Percentiles rank a stretch among this genome's conserved stretches.
These are phyloP conservation scores for Tiphia femorata DNA, from an alignment of 2,888 invertebrate species.

Conservation along the genomic window DNA sequence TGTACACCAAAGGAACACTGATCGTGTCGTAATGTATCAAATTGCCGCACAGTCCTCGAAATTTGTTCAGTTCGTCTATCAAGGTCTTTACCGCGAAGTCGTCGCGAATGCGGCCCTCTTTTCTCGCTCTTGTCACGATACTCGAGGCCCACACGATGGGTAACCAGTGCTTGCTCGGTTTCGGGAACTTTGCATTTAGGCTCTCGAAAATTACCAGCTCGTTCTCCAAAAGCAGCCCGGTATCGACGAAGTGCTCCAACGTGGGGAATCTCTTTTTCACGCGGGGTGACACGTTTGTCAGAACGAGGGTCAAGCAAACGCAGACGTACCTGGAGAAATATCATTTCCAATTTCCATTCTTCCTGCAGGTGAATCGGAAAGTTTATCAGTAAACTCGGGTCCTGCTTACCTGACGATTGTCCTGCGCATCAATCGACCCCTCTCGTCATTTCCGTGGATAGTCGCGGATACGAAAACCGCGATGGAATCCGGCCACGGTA, in stretches of 20 bases:
- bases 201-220: conserved; percentile 84
- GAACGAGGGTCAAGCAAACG: conserved; percentile 88
- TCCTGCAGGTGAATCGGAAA: too few relatives aligned
- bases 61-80: conserved; percentile 74
- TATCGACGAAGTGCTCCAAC: conserved; percentile 85
- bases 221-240: conserved; percentile 85
- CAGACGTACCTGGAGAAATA: conserved; percentile 72
- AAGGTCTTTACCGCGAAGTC: conserved; percentile 95
- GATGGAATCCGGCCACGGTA: conserved; percentile 75
- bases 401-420: conserved; percentile 70
- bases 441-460: conserved; percentile 73
- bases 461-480: conserved; percentile 74
- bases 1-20: conserved; percentile 72
- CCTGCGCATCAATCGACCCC: conserved; percentile 72
- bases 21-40: conserved; percentile 71
- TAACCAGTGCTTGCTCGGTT: conserved; percentile 90
- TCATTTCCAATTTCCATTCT: not conserved
- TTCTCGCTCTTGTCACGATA: conserved; percentile 89
- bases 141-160: conserved; percentile 94
- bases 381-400: not conserved
- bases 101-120: conserved; percentile 89
- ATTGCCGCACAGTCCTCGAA: conserved; percentile 71
- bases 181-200: conserved; percentile 84
- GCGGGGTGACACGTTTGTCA: conserved; percentile 87
- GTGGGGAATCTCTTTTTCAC: conserved; percentile 92